A percentile compares a stretch with the other conserved stretches of the same genome.
Conservation (phyloP, 2,113 vertebrate species). For the Anseranas semipalmata region DNA sequence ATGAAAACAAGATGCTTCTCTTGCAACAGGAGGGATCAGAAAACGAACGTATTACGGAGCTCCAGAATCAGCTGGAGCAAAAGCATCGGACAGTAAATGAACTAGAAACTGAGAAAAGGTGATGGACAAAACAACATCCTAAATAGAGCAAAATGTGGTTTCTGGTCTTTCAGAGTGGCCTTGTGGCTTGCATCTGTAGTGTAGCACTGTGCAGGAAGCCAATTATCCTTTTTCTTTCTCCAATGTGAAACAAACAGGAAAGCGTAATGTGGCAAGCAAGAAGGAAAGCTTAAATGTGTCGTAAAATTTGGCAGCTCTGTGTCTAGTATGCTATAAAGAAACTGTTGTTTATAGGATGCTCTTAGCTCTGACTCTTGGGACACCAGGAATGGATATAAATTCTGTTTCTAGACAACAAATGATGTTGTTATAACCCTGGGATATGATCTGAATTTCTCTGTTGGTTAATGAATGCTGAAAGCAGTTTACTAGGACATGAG, state of each 20-base stretch:
- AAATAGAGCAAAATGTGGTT: background rate
- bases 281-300: background rate
- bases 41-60: conserved; percentile 85
- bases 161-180: background rate
- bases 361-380: background rate
- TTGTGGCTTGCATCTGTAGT: background rate
- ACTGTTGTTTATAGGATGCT: background rate
- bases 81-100: conserved; percentile 85
- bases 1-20: conserved; percentile 96
- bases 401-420: background rate
- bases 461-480: background rate
- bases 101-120: conserved; percentile 91
- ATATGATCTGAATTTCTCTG: background rate
- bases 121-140: background rate
- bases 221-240: background rate
- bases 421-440: background rate
- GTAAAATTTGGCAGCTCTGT: background rate
- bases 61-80: conserved; percentile 89
- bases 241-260: background rate
- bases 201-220: background rate
- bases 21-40: conserved; percentile 91
- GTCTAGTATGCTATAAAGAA: background rate
- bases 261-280: background rate
- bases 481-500: background rate
- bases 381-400: background rate